Evolutionary conservation across 1,140 invertebrate species (phyloP), one percentile per base, ranked within the genome.

Genomic region (Brachionus asplanchnoidis): DNA sequence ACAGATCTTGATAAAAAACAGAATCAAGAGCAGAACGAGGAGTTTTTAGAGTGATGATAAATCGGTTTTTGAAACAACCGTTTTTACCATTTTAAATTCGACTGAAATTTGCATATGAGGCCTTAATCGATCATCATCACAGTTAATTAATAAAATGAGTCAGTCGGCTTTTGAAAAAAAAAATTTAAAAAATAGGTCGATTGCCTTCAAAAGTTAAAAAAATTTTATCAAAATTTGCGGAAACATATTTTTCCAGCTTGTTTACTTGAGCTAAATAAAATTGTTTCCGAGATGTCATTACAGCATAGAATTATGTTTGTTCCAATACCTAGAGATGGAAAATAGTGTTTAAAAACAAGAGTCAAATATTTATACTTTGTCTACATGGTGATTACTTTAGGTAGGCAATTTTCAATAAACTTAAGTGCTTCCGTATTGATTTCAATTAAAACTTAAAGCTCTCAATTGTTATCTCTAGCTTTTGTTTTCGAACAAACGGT

Each of bases 351-450:
- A 17, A 26, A 36, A 60, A 20, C 9, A 60, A 60, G 1, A 20
- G 20, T 60, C 20, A 60, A 60, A 60, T 60, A 60, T 60, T 60
- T 60, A 60, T 20, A 8, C 9, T 60, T 3, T 20, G 53, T 60
- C 9, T 6, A 60, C 20, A 60, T 60, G 53, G 53, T 60, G 4
- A 60, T 60, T 60, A 60, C 5, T 60, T 46, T 60, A 60, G 53
- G 53, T 60, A 20, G 53, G 53, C 53, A 60, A 60, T 60, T 20
- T 60, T 60, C 53, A 60, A 60, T 60, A 60, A 60, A 60, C 53
- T 60, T 60, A 60, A 60, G 53, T 60, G 53, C 53, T 60, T 60
- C 53, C 53, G 53, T 60, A 60, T 60, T 60, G 53, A 60, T 60
- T 60, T 60, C 53, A 60, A 60, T 60, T 60, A 60, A 60, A 60